Evolutionary conservation across 2,888 invertebrate genomes (phyloP).

Genomic region (Hanleya hanleyi): DNA sequence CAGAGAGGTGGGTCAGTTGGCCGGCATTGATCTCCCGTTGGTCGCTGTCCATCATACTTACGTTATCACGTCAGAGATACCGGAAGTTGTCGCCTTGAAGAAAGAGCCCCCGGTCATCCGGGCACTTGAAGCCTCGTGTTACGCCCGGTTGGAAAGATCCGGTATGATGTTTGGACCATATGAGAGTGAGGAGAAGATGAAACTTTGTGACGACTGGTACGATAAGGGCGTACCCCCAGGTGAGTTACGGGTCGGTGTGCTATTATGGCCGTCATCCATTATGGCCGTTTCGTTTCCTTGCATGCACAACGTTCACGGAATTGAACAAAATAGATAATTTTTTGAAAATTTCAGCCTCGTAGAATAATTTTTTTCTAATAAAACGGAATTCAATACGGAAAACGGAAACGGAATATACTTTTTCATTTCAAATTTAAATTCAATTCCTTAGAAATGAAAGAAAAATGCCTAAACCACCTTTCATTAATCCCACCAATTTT

Average conservation of each 20-base stretch:
- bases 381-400: no score
- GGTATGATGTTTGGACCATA: slow-evolving; percentile 74
- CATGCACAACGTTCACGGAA: no score
- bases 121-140: slow-evolving; percentile 74
- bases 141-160: slow-evolving; percentile 71
- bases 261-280: no score
- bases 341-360: no score
- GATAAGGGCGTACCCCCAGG: slow-evolving; percentile 70
- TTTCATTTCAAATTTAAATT: no score
- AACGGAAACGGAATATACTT: no score
- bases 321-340: no score
- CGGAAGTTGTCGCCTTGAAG: slow-evolving; percentile 56
- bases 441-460: no score
- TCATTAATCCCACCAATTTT: no score
- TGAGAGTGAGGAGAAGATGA: slow-evolving; percentile 70
- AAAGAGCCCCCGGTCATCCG: slow-evolving; percentile 73
- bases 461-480: no score
- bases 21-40: slow-evolving; percentile 71
- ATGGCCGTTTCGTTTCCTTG: no score
- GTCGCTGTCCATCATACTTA: slow-evolving; percentile 75
- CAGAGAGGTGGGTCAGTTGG: slow-evolving; percentile 72
- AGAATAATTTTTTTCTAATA: no score
- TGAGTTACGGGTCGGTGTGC: slow-evolving; percentile 18
- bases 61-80: slow-evolving; percentile 69
- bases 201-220: slow-evolving; percentile 72